Conservation (phyloP, 2,113 vertebrate species). For the Anoura caudifer region DNA sequence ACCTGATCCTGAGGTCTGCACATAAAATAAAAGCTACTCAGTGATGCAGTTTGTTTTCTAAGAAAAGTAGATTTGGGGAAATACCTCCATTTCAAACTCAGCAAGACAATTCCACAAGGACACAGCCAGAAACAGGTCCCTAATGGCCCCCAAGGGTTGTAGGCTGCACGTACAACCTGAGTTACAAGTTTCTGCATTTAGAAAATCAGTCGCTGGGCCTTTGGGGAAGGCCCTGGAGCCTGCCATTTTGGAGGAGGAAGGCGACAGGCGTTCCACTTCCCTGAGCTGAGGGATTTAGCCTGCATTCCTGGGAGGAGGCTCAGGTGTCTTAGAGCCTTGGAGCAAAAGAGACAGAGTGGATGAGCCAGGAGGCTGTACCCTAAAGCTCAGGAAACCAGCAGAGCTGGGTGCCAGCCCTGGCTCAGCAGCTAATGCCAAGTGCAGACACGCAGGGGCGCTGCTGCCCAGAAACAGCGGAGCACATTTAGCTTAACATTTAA, state of each 20-base stretch:
- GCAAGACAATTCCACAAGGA: not conserved
- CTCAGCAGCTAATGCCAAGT: not conserved
- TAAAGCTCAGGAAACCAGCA: not conserved
- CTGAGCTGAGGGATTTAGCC: not conserved
- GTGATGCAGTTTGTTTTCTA: not conserved
- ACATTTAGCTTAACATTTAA: not conserved
- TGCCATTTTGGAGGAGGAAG: not conserved
- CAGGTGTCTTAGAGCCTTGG: not conserved
- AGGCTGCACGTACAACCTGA: not conserved
- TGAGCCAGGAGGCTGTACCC: not conserved
- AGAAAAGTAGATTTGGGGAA: not conserved
- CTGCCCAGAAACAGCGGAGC: not conserved
- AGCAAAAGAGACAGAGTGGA: not conserved
- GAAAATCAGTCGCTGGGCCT: not conserved
- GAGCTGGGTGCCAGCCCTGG: not conserved
- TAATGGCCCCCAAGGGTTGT: not conserved
- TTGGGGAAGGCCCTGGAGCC: not conserved
- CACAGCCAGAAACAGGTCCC: not conserved
- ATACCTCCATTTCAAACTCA: not conserved
- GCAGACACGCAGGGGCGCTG: rapidly evolving
- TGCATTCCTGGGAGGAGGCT: not conserved
- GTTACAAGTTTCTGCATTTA: not conserved
- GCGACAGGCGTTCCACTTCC: not conserved
- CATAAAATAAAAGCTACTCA: not conserved
- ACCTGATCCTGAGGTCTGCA: not conserved